A percentile compares a stretch with the other conserved stretches of the same genome.
These are phyloP conservation scores for Galeopterus variegatus DNA, from an alignment of 2,113 vertebrate species.

Conservation along the genomic window DNA sequence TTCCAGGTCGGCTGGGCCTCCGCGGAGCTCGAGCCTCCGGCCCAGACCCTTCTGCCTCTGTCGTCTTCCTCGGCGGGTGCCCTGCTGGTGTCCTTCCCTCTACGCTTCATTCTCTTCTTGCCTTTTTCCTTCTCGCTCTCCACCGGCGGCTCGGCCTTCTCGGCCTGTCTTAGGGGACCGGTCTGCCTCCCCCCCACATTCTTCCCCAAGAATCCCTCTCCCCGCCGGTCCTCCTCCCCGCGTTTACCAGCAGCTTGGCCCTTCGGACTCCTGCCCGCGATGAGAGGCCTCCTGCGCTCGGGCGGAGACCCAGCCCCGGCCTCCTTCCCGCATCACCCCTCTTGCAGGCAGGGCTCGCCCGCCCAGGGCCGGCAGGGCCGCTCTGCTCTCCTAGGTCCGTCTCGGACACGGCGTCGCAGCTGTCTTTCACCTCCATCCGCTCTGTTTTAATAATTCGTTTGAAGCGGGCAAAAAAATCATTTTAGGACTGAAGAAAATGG, in stretches of 20 bases:
- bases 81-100: neutral
- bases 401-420: neutral
- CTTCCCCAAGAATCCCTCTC: neutral
- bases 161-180: neutral
- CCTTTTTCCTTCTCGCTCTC: neutral
- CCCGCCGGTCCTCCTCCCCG: neutral
- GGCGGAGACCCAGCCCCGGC: neutral
- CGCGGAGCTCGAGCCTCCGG: neutral
- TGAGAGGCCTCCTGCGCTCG: neutral
- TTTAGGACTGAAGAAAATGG: conserved; percentile 2
- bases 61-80: neutral
- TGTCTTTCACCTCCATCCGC: neutral
- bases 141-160: rapidly evolving
- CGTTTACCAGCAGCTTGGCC: rapidly evolving
- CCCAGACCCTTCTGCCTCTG: neutral
- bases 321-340: neutral
- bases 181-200: neutral
- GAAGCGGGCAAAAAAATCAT: conserved; percentile 67
- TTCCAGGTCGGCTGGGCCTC: conserved; percentile 1
- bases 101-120: neutral
- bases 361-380: neutral
- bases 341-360: neutral
- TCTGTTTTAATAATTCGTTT: conserved; percentile 73
- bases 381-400: neutral
- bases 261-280: rapidly evolving